phyloP scores from a whole-genome alignment of 64 coral and sea anemone species.

The Anthopleura sola region DNA sequence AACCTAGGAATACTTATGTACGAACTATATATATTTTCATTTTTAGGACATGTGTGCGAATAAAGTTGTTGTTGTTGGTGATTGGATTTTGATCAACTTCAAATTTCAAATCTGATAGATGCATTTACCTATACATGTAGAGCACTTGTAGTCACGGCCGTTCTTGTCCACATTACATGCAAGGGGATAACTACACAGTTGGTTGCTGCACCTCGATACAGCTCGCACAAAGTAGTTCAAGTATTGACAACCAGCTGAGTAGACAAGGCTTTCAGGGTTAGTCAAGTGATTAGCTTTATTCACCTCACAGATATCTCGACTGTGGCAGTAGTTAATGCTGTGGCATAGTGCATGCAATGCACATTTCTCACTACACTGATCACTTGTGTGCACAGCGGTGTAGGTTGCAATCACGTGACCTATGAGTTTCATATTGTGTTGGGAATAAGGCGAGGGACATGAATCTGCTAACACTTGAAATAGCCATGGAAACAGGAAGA shows the following conservation, averaged over 20 bases:
- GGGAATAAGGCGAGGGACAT: not conserved
- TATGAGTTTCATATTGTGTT: not conserved
- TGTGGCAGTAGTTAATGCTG: not conserved
- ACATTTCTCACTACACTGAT: constrained; percentile 1
- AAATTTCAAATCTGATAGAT: too few species aligned
- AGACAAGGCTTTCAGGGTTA: not conserved
- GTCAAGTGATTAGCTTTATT: constrained; percentile 6
- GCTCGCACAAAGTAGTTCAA: not conserved
- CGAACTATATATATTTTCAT: too few species aligned
- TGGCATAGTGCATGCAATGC: not conserved
- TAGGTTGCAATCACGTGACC: not conserved
- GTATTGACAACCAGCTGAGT: not conserved
- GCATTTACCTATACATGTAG: not conserved
- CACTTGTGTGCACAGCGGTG: not conserved
- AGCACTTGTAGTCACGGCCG: not conserved
- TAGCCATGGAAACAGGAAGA: not conserved
- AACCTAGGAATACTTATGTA: too few species aligned
- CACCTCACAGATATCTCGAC: not conserved
- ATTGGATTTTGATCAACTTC: too few species aligned
- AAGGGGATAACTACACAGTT: not conserved
- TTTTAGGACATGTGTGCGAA: too few species aligned
- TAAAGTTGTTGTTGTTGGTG: too few species aligned
- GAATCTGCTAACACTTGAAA: not conserved
- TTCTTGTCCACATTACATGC: not conserved
- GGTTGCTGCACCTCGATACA: not conserved